Evolutionary conservation across 1,140 invertebrate genomes (phyloP).

Genomic region (Drosophila nebulosa): DNA sequence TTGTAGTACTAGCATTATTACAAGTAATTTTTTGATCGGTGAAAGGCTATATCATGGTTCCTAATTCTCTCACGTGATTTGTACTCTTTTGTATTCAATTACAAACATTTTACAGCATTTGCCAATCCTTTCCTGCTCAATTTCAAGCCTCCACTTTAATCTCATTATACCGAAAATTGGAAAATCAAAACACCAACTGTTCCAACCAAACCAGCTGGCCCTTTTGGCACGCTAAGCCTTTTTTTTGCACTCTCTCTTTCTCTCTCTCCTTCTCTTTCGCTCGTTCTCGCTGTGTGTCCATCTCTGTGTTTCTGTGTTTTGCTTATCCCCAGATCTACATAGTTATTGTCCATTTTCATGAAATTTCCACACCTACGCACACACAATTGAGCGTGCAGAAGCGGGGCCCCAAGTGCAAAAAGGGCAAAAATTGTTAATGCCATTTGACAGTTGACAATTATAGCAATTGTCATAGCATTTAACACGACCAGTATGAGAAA

Average conservation of each 20-base stretch:
- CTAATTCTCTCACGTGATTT: neutral
- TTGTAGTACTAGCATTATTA: too few relatives aligned
- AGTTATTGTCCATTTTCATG: conserved; percentile 28
- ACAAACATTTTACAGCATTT: neutral
- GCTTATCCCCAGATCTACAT: conserved; percentile 7
- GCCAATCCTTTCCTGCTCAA: conserved; percentile 28
- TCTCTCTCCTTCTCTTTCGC: conserved; percentile 22
- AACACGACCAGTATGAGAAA: conserved; percentile 48
- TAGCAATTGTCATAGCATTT: conserved; percentile 79
- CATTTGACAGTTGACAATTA: conserved; percentile 80
- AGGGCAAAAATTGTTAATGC: conserved; percentile 70
- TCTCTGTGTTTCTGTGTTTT: neutral
- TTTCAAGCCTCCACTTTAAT: conserved; percentile 38
- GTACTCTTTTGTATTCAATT: neutral
- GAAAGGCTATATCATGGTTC: neutral
- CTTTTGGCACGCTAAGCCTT: conserved; percentile 31
- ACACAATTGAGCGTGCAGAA: conserved; percentile 62
- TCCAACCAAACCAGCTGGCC: conserved; percentile 31
- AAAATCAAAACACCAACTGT: conserved; percentile 64
- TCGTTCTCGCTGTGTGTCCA: conserved; percentile 8
- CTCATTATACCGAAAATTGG: conserved; percentile 42
- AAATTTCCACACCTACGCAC: conserved; percentile 72
- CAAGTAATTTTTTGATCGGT: too few relatives aligned
- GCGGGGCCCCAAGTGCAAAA: conserved; percentile 51
- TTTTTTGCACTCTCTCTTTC: conserved; percentile 18